Base-by-base conservation (phyloP, 1,140 invertebrate species). In the Scaptomyza graminum region DNA sequence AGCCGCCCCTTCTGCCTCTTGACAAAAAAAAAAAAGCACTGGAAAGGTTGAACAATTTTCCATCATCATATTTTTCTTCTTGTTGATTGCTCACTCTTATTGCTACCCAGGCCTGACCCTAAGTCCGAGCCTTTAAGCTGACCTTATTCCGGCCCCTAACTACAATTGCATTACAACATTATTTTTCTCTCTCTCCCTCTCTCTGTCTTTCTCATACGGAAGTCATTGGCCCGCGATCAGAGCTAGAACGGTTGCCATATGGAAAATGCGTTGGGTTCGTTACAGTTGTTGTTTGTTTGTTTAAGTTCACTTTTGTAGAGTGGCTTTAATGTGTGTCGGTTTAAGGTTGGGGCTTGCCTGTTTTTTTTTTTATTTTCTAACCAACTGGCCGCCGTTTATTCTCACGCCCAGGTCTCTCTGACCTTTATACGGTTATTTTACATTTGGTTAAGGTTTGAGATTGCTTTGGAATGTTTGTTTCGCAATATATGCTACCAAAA, bases 371-470 rank as follows among this genome's bases (percentile, higher is more conserved):
- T 22, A 22, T 22, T n/a, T n/a, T n/a, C n/a, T n/a, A n/a, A 22
- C 28, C 34, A 52, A 37, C 11, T 69, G 34, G 18, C 46, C 50
- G 13, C 57, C 49, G 43, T 67, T 47, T 52, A 74, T 63, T 78
- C 82, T 85, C 83, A 85, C 82, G 82, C 78, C 83, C 82, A 61
- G 60, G n/a, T n/a, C 64, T 70, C 47, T 67, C 41, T 82, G 79
- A 85, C 82, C 82, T 87, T 79, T 87, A 69, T 77, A 68, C 81
- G 69, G 82, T 87, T 67, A 66, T 46, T 68, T 76, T 55, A 56
- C 0, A 9, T 34, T 9, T 65, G 55, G 72, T 57, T 75, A 31
- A 55, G 57, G 43, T 46, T 56, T 34, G 31, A 15, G 56, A 52
- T 57, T 61, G 47, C 44, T 61, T 81, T 62, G 60, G 49, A 39